These are phyloP conservation scores for Actinostola sp. DNA, from an alignment of 92 coral and sea anemone genomes.

Conservation along the genomic window DNA sequence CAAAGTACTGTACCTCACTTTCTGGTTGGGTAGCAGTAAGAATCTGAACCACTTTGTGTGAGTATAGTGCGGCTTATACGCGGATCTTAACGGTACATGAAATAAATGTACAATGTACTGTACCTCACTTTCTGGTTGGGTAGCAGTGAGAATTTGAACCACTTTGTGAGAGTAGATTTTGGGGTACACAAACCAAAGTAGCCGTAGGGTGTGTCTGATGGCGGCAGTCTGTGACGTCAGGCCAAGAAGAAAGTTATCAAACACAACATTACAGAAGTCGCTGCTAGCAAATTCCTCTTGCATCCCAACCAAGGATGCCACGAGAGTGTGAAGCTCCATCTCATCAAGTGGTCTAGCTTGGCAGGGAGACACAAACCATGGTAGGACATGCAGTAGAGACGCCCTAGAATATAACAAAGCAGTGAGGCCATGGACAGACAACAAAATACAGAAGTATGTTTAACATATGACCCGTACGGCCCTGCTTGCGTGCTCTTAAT, in stretches of 20 bases:
- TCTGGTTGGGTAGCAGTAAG: too few species aligned
- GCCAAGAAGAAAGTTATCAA: conserved; percentile 89
- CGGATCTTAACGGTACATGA: background rate
- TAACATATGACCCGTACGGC: too few species aligned
- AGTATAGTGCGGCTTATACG: too few species aligned
- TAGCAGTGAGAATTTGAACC: conserved; percentile 83
- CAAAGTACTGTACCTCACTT: too few species aligned
- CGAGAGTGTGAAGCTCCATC: conserved; percentile 83
- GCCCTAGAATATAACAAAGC: conserved; percentile 37
- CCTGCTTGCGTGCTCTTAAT: too few species aligned
- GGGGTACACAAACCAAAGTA: conserved; percentile 84
- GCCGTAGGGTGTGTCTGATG: conserved; percentile 81
- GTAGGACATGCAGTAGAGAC: conserved; percentile 63
- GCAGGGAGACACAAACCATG: conserved; percentile 83
- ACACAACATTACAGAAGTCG: conserved; percentile 86
- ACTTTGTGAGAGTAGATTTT: conserved; percentile 95
- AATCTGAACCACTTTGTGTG: too few species aligned
- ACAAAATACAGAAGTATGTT: too few species aligned
- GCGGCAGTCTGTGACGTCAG: conserved; percentile 76
- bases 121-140: conserved; percentile 97
- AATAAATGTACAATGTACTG: background rate
- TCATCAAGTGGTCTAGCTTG: conserved; percentile 83
- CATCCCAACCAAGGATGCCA: conserved; percentile 71
- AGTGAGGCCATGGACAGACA: background rate
- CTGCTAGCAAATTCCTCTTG: conserved; percentile 84